Conservation (phyloP, 1,140 invertebrate genomes). For the Stegodyphus dumicola region DNA sequence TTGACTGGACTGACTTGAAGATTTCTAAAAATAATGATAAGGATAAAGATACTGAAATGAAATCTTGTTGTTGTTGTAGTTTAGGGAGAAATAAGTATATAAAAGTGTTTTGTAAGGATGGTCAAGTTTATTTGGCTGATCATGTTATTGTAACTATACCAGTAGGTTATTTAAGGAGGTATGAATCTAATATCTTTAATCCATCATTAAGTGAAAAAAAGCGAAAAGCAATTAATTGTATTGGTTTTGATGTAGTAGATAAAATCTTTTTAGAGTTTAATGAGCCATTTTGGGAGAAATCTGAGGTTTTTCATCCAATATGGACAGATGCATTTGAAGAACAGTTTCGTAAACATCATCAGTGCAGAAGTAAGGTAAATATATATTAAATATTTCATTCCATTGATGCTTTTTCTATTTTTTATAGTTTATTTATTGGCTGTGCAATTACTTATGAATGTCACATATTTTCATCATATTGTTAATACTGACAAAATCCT, state of each 20-base stretch:
- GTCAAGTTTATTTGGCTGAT: conserved; percentile 80
- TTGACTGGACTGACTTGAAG: conserved; percentile 67
- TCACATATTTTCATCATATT: too few species aligned
- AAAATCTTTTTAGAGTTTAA: conserved; percentile 95
- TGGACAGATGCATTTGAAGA: conserved; percentile 13
- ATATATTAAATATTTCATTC: too few species aligned
- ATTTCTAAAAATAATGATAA: background rate
- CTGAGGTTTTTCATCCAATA: conserved; percentile 75
- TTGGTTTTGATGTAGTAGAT: conserved; percentile 91
- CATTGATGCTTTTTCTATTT: too few species aligned
- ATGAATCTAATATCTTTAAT: conserved; percentile 79
- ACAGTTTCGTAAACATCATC: background rate
- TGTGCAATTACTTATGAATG: too few species aligned
- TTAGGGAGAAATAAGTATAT: conserved; percentile 61
- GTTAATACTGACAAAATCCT: too few species aligned
- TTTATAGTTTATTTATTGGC: too few species aligned
- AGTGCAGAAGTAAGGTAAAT: background rate
- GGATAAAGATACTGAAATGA: background rate
- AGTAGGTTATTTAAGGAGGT: conserved; percentile 89
- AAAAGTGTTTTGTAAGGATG: conserved; percentile 73
- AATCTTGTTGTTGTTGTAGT: background rate
- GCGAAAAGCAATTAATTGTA: conserved; percentile 81
- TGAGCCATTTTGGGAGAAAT: conserved; percentile 82
- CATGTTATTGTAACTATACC: conserved; percentile 93
- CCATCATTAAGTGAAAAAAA: conserved; percentile 87